A percentile compares a stretch with the other conserved stretches of the same genome.
phyloP scores from a whole-genome alignment of 1,140 invertebrate genomes.

The Lithobius niger region DNA sequence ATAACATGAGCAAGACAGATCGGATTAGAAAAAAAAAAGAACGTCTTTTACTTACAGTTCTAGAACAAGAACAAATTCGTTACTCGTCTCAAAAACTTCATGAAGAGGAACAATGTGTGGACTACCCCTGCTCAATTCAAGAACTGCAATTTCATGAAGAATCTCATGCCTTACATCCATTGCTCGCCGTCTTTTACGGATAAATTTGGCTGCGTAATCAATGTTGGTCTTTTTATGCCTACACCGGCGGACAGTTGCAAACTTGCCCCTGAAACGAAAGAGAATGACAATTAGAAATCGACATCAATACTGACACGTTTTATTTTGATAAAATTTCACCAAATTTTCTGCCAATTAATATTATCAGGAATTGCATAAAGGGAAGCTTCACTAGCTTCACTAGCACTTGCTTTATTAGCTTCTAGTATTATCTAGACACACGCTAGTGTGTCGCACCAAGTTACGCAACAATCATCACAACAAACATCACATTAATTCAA shows the following conservation, averaged over 20 bases:
- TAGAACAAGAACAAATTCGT: constrained; percentile 54
- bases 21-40: neutral
- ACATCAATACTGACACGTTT: too few relatives aligned
- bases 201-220: constrained; percentile 89
- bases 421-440: too few relatives aligned
- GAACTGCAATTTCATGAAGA: constrained; percentile 52
- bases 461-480: too few relatives aligned
- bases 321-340: too few relatives aligned
- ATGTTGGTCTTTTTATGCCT: constrained; percentile 64
- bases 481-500: too few relatives aligned
- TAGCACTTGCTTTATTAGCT: too few relatives aligned
- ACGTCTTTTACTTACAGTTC: constrained; percentile 48
- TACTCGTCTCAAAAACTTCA: constrained; percentile 55
- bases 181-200: constrained; percentile 70
- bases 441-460: too few relatives aligned
- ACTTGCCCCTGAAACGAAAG: constrained; percentile 70
- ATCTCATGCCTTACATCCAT: constrained; percentile 69
- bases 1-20: constrained; percentile 1
- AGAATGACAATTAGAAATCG: too few relatives aligned
- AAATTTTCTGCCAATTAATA: too few relatives aligned
- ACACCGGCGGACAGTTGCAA: constrained; percentile 80
- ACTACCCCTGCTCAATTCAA: constrained; percentile 46
- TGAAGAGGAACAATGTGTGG: constrained; percentile 49
- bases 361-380: too few relatives aligned
- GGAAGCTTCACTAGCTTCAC: too few relatives aligned